Conservation (phyloP, 2,797 vertebrate genomes). For the Pseudomugil gertrudae region DNA sequence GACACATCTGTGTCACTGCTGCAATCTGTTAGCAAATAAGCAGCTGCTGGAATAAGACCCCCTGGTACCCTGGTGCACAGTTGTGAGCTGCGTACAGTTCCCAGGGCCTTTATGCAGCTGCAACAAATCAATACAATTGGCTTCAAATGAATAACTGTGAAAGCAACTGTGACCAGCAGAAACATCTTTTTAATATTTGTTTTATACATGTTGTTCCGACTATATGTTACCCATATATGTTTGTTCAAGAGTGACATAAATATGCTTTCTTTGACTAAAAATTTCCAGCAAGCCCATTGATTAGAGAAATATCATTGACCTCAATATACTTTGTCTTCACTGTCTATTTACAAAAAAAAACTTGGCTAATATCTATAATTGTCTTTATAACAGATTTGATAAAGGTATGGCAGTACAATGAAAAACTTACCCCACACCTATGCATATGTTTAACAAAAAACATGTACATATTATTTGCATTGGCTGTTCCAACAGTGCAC, state of each 20-base stretch:
- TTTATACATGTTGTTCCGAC: slow-evolving; percentile 9
- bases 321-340: not conserved
- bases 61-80: slow-evolving; percentile 65
- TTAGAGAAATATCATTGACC: not conserved
- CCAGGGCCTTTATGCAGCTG: slow-evolving; percentile 65
- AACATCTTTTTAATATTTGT: slow-evolving; percentile 27
- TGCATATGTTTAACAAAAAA: not conserved
- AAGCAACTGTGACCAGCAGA: slow-evolving; percentile 32
- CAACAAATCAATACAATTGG: slow-evolving; percentile 68
- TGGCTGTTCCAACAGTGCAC: not conserved
- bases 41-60: slow-evolving; percentile 72
- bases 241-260: not conserved
- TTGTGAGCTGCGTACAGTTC: slow-evolving; percentile 60
- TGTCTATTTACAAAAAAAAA: not conserved
- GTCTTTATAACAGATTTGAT: too few species aligned
- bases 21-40: slow-evolving; percentile 74
- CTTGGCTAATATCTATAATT: too few species aligned
- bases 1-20: slow-evolving; percentile 66
- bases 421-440: not conserved
- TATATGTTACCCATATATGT: not conserved
- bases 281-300: not conserved
- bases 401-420: too few species aligned
- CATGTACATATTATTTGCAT: not conserved
- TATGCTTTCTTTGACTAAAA: not conserved
- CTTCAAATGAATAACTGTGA: slow-evolving; percentile 49